Evolutionary conservation across 2,888 invertebrate genomes (phyloP).

Genomic region (Oxyteleia sp.): DNA sequence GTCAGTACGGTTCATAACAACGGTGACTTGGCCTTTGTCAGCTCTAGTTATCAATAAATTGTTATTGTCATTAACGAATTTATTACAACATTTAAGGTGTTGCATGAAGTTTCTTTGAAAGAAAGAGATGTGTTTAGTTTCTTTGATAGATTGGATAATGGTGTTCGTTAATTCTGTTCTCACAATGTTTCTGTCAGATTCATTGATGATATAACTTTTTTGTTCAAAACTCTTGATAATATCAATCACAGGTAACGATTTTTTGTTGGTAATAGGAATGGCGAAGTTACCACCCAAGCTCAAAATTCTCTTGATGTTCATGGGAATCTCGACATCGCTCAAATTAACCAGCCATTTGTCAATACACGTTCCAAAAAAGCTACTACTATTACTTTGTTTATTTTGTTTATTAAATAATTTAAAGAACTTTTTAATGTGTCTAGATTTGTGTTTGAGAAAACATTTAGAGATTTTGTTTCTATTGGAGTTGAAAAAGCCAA

Average conservation of each 20-base stretch:
- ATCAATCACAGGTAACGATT: slow-evolving; percentile 14
- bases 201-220: slow-evolving; percentile 23
- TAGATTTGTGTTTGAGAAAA: not conserved
- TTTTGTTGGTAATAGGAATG: slow-evolving; percentile 8
- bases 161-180: slow-evolving; percentile 24
- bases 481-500: not conserved
- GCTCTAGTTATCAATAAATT: slow-evolving; percentile 44
- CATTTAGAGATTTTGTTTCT: not conserved
- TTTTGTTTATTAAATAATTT: not conserved
- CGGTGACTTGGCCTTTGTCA: no score
- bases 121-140: slow-evolving; percentile 11
- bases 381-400: not conserved
- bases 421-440: not conserved
- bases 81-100: slow-evolving; percentile 10
- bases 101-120: slow-evolving; percentile 8
- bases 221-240: slow-evolving; percentile 28
- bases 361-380: not conserved
- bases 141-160: not conserved
- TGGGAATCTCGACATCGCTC: not conserved
- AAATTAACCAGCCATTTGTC: slow-evolving; percentile 3
- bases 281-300: slow-evolving; percentile 6
- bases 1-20: slow-evolving; percentile 6
- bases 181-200: not conserved
- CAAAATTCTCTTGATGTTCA: not conserved
- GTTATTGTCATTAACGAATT: slow-evolving; percentile 24